Conservation (phyloP, 2,888 invertebrate species). For the Mylabris sibirica region DNA sequence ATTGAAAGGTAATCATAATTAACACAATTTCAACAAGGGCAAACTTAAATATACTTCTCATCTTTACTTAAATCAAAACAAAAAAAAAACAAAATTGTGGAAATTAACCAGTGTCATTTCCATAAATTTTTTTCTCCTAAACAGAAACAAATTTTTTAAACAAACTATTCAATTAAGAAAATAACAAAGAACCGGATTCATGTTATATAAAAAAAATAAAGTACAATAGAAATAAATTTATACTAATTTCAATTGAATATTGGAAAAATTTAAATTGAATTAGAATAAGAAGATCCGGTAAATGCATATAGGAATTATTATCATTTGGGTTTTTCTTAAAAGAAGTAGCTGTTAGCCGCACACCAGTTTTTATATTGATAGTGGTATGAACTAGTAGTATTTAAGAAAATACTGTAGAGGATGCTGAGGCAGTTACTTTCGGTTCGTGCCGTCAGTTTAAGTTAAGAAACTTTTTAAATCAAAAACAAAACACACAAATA, state of each 20-base stretch:
- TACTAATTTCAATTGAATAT: too few relatives aligned
- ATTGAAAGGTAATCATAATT: not conserved
- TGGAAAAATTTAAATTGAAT: too few relatives aligned
- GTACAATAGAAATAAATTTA: too few relatives aligned
- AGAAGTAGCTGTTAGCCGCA: slow-evolving; percentile 21
- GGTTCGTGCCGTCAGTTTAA: slow-evolving; percentile 50
- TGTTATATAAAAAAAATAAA: not conserved
- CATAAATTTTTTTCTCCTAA: not conserved
- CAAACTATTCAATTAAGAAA: not conserved
- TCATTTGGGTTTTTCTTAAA: not conserved
- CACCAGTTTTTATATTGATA: slow-evolving; percentile 39
- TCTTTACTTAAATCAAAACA: not conserved
- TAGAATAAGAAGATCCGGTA: not conserved
- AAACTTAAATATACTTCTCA: not conserved
- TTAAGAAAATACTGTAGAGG: slow-evolving; percentile 54
- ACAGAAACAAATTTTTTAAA: not conserved
- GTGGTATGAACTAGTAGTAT: slow-evolving; percentile 45
- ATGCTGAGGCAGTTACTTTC: slow-evolving; percentile 52
- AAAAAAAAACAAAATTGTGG: not conserved
- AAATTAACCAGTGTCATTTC: not conserved
- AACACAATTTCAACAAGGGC: slow-evolving; percentile 6
- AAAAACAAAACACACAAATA: slow-evolving; percentile 31
- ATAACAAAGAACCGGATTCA: not conserved
- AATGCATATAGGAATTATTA: not conserved
- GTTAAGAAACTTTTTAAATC: not conserved